A percentile compares a stretch with the other conserved stretches of the same genome.
These are phyloP conservation scores for Oriolus oriolus DNA, from an alignment of 2,113 vertebrate species.

Conservation along the genomic window DNA sequence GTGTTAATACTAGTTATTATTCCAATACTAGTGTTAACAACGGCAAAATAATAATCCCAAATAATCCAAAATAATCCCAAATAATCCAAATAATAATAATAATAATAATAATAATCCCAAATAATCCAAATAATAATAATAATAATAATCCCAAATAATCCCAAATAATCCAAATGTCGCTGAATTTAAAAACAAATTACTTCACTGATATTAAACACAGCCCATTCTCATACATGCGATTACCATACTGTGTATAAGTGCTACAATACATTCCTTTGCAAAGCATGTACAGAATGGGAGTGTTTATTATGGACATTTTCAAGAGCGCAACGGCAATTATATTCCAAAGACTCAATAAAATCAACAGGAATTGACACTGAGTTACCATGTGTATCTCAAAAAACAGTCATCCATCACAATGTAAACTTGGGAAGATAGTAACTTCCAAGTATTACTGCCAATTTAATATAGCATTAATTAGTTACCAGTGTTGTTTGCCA, in stretches of 20 bases:
- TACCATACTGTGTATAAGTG: neutral
- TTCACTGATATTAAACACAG: neutral
- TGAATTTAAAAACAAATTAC: neutral
- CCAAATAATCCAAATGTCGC: too few species aligned
- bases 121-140: too few species aligned
- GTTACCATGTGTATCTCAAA: neutral
- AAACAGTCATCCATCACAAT: neutral
- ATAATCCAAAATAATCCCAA: neutral
- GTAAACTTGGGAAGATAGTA: neutral
- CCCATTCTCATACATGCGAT: neutral
- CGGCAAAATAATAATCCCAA: neutral
- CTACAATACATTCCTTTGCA: neutral
- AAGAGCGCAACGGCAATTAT: neutral
- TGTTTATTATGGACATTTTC: neutral
- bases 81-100: too few species aligned
- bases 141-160: neutral
- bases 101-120: neutral
- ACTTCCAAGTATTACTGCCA: neutral
- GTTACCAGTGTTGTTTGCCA: neutral
- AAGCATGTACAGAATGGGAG: neutral
- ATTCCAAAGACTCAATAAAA: neutral
- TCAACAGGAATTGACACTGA: neutral
- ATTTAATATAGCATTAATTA: neutral
- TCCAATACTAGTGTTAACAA: neutral
- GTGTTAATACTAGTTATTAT: too few species aligned